A percentile compares a stretch with the other conserved stretches of the same genome.
These are phyloP conservation scores for Pogonocherus hispidulus DNA, from an alignment of 2,888 invertebrate genomes.

Conservation along the genomic window DNA sequence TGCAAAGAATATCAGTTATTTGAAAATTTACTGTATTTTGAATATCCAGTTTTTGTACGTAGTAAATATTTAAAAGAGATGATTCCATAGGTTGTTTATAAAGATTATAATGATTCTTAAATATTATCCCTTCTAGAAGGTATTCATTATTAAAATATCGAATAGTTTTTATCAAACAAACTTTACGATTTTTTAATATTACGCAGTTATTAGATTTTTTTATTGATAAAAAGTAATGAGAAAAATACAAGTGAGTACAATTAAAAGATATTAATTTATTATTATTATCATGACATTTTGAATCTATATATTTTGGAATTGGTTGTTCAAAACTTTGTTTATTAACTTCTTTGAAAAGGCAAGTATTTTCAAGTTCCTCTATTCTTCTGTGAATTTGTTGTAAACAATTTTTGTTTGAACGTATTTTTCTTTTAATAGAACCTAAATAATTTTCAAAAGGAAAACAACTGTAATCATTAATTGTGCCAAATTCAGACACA, in stretches of 20 bases:
- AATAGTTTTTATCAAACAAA: conserved; percentile 17
- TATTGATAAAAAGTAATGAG: conserved; percentile 7
- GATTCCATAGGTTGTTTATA: conserved; percentile 12
- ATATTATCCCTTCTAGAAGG: conserved; percentile 7
- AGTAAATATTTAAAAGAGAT: conserved; percentile 1
- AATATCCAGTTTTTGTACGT: not conserved
- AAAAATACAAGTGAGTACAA: not conserved
- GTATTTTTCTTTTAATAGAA: conserved; percentile 8
- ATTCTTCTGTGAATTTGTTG: conserved; percentile 25
- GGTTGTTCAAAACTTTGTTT: conserved; percentile 4
- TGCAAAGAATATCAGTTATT: conserved; percentile 8
- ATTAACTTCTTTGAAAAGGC: not conserved
- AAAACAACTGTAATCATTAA: conserved; percentile 18
- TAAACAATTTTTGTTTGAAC: conserved; percentile 20
- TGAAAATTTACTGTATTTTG: conserved; percentile 3
- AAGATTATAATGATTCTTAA: conserved; percentile 2
- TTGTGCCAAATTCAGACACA: not conserved
- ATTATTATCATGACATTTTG: conserved; percentile 6
- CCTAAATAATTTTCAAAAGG: conserved; percentile 25
- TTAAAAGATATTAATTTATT: conserved; percentile 17
- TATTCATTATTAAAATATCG: conserved; percentile 5
- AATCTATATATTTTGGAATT: conserved; percentile 7
- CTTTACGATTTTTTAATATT: conserved; percentile 12
- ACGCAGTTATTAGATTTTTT: conserved; percentile 10
- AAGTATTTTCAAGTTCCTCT: not conserved